These are phyloP conservation scores for Eolophus roseicapilla DNA, from an alignment of 2,113 vertebrate species.

Conservation along the genomic window DNA sequence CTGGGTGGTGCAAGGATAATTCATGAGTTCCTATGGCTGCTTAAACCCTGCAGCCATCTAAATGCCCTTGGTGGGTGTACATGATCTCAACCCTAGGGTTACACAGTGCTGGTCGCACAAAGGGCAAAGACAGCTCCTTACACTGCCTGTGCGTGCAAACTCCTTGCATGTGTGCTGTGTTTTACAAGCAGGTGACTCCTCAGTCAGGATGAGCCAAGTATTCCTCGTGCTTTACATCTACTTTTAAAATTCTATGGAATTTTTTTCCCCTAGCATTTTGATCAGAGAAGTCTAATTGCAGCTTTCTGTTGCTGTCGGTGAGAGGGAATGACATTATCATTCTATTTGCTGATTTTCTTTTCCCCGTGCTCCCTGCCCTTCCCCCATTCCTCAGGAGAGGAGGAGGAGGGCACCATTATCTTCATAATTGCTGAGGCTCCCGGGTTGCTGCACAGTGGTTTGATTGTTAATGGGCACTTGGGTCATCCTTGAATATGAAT, in stretches of 20 bases:
- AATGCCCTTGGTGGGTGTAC: not conserved
- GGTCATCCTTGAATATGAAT: constrained; percentile 70
- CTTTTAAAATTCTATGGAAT: not conserved
- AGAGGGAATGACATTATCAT: constrained; percentile 58
- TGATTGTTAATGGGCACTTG: constrained; percentile 75
- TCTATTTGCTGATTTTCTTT: constrained; percentile 55
- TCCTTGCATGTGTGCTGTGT: not conserved
- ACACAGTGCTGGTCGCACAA: not conserved
- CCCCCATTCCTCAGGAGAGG: constrained; percentile 48
- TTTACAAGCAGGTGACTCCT: not conserved
- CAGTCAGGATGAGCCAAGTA: not conserved
- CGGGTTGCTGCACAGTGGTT: constrained; percentile 58
- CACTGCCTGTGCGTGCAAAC: accelerated
- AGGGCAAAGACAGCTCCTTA: accelerated
- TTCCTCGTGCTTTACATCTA: not conserved
- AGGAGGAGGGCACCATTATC: constrained; percentile 70
- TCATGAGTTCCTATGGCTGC: not conserved
- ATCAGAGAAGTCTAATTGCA: constrained; percentile 57
- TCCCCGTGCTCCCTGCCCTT: constrained; percentile 1
- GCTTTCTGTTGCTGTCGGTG: constrained; percentile 29
- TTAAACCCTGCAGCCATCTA: not conserved
- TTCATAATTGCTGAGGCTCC: constrained; percentile 71
- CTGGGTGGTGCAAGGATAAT: not conserved
- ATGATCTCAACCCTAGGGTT: accelerated
- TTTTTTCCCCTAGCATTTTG: constrained; percentile 12